A percentile compares a stretch with the other conserved stretches of the same genome.
These are phyloP conservation scores for Cryptomyrus ogoouensis DNA, from an alignment of 2,113 vertebrate species.

Conservation along the genomic window DNA sequence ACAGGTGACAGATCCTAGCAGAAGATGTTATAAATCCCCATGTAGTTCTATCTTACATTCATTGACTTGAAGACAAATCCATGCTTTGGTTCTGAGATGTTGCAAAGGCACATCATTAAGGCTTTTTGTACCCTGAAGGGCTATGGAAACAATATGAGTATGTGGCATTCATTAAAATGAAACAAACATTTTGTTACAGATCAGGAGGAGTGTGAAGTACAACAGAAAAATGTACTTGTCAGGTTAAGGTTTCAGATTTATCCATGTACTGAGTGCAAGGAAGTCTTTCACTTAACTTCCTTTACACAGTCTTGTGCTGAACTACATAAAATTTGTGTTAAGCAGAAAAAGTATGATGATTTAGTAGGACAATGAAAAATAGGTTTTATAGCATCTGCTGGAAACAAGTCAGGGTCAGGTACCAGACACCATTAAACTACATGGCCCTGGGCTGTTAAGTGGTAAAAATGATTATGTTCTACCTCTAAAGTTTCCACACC, in stretches of 20 bases:
- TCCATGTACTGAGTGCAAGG: neutral
- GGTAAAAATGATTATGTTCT: neutral
- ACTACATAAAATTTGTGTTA: neutral
- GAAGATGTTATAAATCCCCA: neutral
- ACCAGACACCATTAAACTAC: neutral
- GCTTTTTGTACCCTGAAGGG: neutral
- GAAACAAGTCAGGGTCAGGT: neutral
- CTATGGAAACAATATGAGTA: neutral
- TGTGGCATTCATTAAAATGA: neutral
- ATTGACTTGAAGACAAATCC: neutral
- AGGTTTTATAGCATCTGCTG: constrained; percentile 11
- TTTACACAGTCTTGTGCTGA: neutral
- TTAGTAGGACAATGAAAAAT: constrained; percentile 1
- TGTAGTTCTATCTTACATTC: neutral
- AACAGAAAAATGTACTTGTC: neutral
- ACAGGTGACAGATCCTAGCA: constrained; percentile 46
- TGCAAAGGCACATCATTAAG: neutral
- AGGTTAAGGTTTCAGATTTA: neutral
- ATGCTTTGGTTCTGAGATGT: neutral
- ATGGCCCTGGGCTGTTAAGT: neutral
- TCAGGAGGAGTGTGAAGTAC: neutral
- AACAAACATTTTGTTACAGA: neutral
- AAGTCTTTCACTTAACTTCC: neutral
- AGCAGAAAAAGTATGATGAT: neutral
- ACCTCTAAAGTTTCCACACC: neutral